Evolutionary conservation across 2,888 invertebrate species (phyloP).

Genomic region (Synergus laeviventris): DNA sequence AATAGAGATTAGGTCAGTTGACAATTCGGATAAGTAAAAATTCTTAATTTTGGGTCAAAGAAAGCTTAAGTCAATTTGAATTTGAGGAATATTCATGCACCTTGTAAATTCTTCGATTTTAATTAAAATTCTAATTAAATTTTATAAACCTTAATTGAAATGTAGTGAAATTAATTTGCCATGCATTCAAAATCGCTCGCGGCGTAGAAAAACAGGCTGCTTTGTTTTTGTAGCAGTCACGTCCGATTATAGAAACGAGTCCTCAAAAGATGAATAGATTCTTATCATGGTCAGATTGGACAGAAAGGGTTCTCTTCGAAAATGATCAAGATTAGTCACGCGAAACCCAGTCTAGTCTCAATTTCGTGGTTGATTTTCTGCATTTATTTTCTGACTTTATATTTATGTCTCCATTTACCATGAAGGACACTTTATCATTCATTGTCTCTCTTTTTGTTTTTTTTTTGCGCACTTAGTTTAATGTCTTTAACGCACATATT

Average conservation of each 20-base stretch:
- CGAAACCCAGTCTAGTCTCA: neutral
- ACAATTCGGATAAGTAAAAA: too few species aligned
- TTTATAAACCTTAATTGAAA: too few species aligned
- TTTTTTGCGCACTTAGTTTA: constrained; percentile 2
- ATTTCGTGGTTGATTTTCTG: neutral
- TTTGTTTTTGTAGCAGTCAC: neutral
- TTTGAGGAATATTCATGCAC: too few species aligned
- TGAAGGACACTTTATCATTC: neutral
- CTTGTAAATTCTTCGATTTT: too few species aligned
- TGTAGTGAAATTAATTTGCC: neutral
- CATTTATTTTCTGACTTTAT: neutral
- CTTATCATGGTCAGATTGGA: neutral
- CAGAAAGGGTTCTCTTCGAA: neutral
- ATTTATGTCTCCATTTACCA: neutral
- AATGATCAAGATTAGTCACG: neutral
- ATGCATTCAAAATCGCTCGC: neutral
- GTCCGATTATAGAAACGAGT: neutral
- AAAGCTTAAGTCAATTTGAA: too few species aligned
- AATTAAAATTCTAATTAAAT: too few species aligned
- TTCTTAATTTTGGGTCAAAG: too few species aligned
- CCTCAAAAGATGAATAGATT: neutral
- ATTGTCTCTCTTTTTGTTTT: neutral
- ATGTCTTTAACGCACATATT: neutral
- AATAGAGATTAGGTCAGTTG: too few species aligned
- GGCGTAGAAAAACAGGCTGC: neutral